Percentiles rank a stretch among this genome's conserved stretches.
Conservation (phyloP, 2,113 vertebrate genomes). For the Synchiropus splendidus region DNA sequence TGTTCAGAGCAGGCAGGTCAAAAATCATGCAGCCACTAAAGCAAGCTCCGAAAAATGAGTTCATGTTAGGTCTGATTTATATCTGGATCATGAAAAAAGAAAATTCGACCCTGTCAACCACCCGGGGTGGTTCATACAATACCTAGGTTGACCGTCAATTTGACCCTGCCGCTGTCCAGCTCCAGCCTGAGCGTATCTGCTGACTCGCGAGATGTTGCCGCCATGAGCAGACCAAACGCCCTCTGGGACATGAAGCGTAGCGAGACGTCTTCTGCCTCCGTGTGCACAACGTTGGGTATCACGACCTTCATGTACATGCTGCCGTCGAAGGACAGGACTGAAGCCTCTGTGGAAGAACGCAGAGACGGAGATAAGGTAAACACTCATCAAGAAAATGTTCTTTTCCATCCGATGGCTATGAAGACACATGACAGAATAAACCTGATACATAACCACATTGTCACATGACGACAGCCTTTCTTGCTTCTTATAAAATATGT, state of each 20-base stretch:
- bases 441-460: too few species aligned
- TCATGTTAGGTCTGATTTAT: constrained; percentile 26
- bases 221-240: constrained; percentile 88
- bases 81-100: constrained; percentile 11
- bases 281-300: constrained; percentile 89
- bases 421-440: too few species aligned
- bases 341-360: constrained; percentile 73
- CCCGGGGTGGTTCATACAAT: constrained; percentile 69
- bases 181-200: constrained; percentile 89
- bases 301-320: constrained; percentile 98
- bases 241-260: constrained; percentile 95
- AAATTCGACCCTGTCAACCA: constrained; percentile 3
- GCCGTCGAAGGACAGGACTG: constrained; percentile 88
- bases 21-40: constrained; percentile 73
- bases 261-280: constrained; percentile 92
- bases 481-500: too few species aligned
- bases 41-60: constrained; percentile 21
- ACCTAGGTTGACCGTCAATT: constrained; percentile 98
- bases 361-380: background rate
- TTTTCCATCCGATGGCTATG: too few species aligned
- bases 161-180: constrained; percentile 88
- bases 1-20: constrained; percentile 67
- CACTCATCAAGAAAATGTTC: too few species aligned
- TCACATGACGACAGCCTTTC: too few species aligned
- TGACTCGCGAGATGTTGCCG: constrained; percentile 88